Base-by-base conservation (phyloP, 2,113 vertebrate species). In the Tragelaphus scriptus region DNA sequence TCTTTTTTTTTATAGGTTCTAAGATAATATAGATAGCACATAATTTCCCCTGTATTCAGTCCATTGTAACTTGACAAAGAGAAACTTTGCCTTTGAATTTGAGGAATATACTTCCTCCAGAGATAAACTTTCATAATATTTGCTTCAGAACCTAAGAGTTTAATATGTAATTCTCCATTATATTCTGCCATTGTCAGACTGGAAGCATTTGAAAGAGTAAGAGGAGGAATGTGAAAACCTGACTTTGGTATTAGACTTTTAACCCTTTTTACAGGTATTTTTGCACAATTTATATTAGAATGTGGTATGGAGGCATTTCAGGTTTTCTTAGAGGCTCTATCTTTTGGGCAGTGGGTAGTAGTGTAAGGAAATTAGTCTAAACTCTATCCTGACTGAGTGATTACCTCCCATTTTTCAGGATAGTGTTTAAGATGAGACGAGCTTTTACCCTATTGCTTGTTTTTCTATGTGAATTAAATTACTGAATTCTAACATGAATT, bases 21-120 rank as follows among this genome's bases (percentile, higher is more conserved):
- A 95, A 95, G 95, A 97, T 97, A 96, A 97, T 97, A 93, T 32
- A 98, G 97, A 91, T 96, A 96, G 86, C 88, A 96, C 9, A 32
- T 96, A 96, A 97, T 97, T 96, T 98, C 61, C 47, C 44, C 84
- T 93, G 88, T 71, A 97, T 97, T 96, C 65, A 97, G 51, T 91
- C 85, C 96, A 95, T 97, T 96, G 65, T 94, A 96, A 96, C 56
- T 92, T 92, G 97, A 98, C 94, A 98, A 98, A 97, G 96, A 86
- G 68, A 79, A 96, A 91, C 44, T 61, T 92, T 95, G 92, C 96
- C 81, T 97, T 97, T 97, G 59, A 92, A 96, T 97, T 94, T 93
- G 94, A 95, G 90, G 68, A 96, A 79, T 97, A 71, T 86, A 97
- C 96, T 98, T 98, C 85, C 51, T 95, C 51, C 77, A 92, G 90